Conservation (phyloP, 2,888 invertebrate genomes). For the Cabera pusaria region DNA sequence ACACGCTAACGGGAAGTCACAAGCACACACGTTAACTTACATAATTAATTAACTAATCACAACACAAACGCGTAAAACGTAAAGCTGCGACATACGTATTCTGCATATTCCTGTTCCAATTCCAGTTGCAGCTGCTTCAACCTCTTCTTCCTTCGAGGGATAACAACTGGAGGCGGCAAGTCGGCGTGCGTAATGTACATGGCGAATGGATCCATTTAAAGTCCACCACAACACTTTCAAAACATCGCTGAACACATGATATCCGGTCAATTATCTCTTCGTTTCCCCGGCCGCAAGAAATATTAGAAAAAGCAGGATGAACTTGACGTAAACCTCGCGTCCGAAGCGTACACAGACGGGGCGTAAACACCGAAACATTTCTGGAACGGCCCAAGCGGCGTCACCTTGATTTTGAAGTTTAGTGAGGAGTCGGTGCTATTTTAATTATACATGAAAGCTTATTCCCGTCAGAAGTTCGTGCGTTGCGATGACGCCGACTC, state of each 20-base stretch:
- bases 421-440: constrained; percentile 71
- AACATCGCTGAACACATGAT: constrained; percentile 38
- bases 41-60: constrained; percentile 23
- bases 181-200: constrained; percentile 74
- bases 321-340: constrained; percentile 53
- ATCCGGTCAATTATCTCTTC: constrained; percentile 47
- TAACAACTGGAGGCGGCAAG: constrained; percentile 66
- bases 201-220: constrained; percentile 69
- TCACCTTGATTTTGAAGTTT: constrained; percentile 83
- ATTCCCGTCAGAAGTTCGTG: constrained; percentile 74
- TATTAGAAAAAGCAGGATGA: constrained; percentile 53
- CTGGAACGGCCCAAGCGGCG: constrained; percentile 71
- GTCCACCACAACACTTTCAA: constrained; percentile 31
- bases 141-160: constrained; percentile 73
- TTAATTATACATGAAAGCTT: constrained; percentile 72
- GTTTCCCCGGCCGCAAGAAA: constrained; percentile 41
- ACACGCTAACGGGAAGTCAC: constrained; percentile 28
- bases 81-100: constrained; percentile 43
- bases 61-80: constrained; percentile 32
- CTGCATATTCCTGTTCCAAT: constrained; percentile 57
- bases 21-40: constrained; percentile 40
- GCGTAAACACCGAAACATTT: constrained; percentile 66
- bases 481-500: constrained; percentile 54
- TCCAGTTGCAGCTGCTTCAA: constrained; percentile 68
- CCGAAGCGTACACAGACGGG: constrained; percentile 48